phyloP scores from a whole-genome alignment of 1,140 invertebrate genomes.

The Polyergus mexicanus region DNA sequence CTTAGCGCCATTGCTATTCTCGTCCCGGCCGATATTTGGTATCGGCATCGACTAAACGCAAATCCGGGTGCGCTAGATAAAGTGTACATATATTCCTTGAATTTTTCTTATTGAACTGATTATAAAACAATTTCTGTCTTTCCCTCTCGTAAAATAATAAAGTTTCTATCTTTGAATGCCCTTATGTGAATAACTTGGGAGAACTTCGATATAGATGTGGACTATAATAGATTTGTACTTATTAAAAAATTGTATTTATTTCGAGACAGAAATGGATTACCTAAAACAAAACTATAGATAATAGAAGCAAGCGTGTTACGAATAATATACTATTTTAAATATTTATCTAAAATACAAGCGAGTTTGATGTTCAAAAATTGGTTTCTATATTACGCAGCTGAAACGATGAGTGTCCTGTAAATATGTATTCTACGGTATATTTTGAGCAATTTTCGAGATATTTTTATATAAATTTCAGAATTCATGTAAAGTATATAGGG shows the following conservation, averaged over 20 bases:
- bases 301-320: too few relatives aligned
- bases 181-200: too few relatives aligned
- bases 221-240: too few relatives aligned
- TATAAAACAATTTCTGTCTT: neutral
- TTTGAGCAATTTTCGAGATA: neutral
- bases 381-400: too few relatives aligned
- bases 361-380: neutral
- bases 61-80: conserved; percentile 3
- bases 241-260: too few relatives aligned
- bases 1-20: neutral
- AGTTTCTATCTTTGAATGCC: too few relatives aligned
- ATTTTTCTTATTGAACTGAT: neutral
- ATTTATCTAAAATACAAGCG: too few relatives aligned
- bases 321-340: too few relatives aligned
- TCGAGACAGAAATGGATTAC: too few relatives aligned
- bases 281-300: too few relatives aligned
- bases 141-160: neutral
- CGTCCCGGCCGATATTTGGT: conserved; percentile 9
- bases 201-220: too few relatives aligned
- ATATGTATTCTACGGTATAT: neutral
- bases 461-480: conserved; percentile 7
- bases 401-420: too few relatives aligned
- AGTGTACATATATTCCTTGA: neutral
- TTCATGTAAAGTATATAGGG: neutral
- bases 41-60: neutral